Percentiles rank a stretch among this genome's conserved stretches.
These are phyloP conservation scores for Marasmarcha lunaedactyla DNA, from an alignment of 2,888 invertebrate species.

Conservation along the genomic window DNA sequence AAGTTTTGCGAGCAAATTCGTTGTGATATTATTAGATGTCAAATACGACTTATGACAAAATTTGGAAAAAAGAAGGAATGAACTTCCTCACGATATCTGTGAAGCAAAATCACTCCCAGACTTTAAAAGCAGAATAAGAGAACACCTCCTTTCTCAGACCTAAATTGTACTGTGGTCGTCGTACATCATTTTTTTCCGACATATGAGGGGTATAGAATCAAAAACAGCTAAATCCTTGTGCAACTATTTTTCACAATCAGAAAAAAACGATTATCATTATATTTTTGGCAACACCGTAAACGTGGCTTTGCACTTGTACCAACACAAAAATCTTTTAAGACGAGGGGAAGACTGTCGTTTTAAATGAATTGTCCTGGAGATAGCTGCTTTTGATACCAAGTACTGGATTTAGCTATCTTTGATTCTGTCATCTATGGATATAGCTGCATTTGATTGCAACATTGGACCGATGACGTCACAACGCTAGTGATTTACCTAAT, in stretches of 20 bases:
- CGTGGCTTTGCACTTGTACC: neutral
- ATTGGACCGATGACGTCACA: slow-evolving; percentile 1
- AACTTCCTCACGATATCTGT: too few relatives aligned
- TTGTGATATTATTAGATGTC: too few relatives aligned
- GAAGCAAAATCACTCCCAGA: too few relatives aligned
- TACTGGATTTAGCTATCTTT: slow-evolving; percentile 3
- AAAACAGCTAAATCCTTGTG: neutral
- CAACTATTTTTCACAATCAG: neutral
- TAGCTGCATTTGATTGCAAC: neutral
- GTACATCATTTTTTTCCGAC: too few relatives aligned
- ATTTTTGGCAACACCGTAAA: neutral
- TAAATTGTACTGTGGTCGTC: too few relatives aligned
- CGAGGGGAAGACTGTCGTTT: neutral
- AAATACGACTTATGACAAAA: too few relatives aligned
- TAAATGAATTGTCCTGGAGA: neutral
- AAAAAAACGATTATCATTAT: neutral
- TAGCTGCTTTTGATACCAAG: slow-evolving; percentile 4
- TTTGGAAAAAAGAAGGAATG: too few relatives aligned
- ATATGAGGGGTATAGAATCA: slow-evolving; percentile 1
- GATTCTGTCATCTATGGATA: slow-evolving; percentile 1
- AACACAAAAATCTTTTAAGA: too few relatives aligned
- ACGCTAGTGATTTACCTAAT: slow-evolving; percentile 3
- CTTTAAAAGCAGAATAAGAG: too few relatives aligned
- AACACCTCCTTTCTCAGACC: too few relatives aligned
- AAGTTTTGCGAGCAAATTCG: too few relatives aligned